phyloP scores from a whole-genome alignment of 2,888 invertebrate genomes.

The Micropterix aruncella region DNA sequence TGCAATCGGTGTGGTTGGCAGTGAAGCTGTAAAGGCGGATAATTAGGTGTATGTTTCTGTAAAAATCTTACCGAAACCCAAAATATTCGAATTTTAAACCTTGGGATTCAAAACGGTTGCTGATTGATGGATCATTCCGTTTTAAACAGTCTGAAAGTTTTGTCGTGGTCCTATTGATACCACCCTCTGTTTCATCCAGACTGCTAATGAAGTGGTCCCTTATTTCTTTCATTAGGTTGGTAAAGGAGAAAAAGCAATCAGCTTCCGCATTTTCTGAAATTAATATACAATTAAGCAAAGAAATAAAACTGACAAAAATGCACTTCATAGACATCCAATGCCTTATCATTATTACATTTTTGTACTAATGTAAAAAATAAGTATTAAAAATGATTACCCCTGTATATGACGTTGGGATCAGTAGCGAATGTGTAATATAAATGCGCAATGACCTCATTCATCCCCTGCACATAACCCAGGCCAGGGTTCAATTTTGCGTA shows the following conservation, averaged over 20 bases:
- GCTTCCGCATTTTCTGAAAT: slow-evolving; percentile 81
- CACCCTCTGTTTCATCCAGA: slow-evolving; percentile 83
- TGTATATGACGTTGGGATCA: slow-evolving; percentile 65
- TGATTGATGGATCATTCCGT: slow-evolving; percentile 62
- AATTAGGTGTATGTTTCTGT: too few species aligned
- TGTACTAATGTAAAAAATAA: too few species aligned
- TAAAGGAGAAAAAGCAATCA: slow-evolving; percentile 97
- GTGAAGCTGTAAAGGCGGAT: too few species aligned
- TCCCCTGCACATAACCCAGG: slow-evolving; percentile 92
- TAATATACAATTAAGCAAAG: too few species aligned
- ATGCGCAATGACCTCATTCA: slow-evolving; percentile 99
- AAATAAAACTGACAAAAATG: too few species aligned
- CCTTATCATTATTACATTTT: too few species aligned
- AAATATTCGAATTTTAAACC: slow-evolving; percentile 92
- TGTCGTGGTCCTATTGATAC: slow-evolving; percentile 84
- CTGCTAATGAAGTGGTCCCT: slow-evolving; percentile 95
- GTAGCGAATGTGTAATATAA: slow-evolving; percentile 95
- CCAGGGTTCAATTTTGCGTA: slow-evolving; percentile 98
- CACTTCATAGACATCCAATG: too few species aligned
- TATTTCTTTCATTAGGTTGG: slow-evolving; percentile 95
- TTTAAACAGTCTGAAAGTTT: slow-evolving; percentile 64
- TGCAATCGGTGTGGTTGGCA: too few species aligned
- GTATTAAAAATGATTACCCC: slow-evolving; percentile 59
- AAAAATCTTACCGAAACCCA: slow-evolving; percentile 65
- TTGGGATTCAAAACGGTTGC: slow-evolving; percentile 62